A percentile compares a stretch with the other conserved stretches of the same genome.
These are phyloP conservation scores for Catalaphyllia jardinei DNA, from an alignment of 64 coral and sea anemone genomes.

Conservation along the genomic window DNA sequence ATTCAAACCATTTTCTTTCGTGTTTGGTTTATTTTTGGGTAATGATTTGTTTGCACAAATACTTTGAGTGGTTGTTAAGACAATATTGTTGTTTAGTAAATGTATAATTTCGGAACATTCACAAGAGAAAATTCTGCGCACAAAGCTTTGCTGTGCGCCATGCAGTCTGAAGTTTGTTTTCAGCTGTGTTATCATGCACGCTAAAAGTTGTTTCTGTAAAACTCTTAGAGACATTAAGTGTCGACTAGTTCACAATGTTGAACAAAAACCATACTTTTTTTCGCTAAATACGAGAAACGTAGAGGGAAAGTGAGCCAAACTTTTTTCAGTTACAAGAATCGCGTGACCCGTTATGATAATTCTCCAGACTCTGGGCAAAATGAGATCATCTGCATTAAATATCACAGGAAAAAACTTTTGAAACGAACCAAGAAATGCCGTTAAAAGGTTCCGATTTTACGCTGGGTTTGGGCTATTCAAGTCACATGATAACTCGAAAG, in stretches of 20 bases:
- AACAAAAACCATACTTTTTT: no score
- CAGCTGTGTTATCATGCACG: no score
- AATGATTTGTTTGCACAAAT: slow-evolving; percentile 27
- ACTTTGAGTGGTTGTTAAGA: slow-evolving; percentile 4
- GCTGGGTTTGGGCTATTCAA: background rate
- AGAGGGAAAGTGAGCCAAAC: no score
- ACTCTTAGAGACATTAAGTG: no score
- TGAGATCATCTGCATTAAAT: slow-evolving; percentile 4
- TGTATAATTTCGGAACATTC: slow-evolving; percentile 28
- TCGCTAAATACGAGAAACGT: no score
- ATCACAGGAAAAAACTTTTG: background rate
- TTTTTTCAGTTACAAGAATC: background rate
- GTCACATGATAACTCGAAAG: background rate
- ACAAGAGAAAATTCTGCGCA: slow-evolving; percentile 5
- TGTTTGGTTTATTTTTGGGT: background rate
- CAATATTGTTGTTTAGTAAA: slow-evolving; percentile 17
- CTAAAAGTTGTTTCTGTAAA: background rate
- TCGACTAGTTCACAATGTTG: no score
- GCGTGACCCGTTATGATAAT: background rate
- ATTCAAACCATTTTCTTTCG: background rate
- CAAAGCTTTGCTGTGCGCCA: background rate
- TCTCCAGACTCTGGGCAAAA: background rate
- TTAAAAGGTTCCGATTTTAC: no score
- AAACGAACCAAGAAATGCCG: background rate
- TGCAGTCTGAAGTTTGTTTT: background rate